Base-by-base conservation (phyloP, 2,888 invertebrate species). In the Acronicta leporina region DNA sequence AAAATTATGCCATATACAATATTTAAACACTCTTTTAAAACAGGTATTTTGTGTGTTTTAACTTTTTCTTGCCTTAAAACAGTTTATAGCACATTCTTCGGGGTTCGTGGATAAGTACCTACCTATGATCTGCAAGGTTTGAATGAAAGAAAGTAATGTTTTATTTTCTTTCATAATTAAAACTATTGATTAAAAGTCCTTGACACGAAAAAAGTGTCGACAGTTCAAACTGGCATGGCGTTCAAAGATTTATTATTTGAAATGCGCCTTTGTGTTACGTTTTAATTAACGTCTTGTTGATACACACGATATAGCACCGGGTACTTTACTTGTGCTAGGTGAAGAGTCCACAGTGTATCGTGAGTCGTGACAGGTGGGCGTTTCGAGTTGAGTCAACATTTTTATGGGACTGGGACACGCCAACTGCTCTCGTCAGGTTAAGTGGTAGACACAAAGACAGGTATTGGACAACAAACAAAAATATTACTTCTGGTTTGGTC, bases 391-490 rank as follows among this genome's bases (percentile, higher is more conserved):
- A 50, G 27, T 57, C 10, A n/a, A 57, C 42, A 74, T 74, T 71
- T 76, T 77, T 63, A 76, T 76, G 69, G 58, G 44, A 43, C 38
- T 46, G 0, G 7, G 38, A 65, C 76, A 76, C 64, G 77, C 61
- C 33, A 75, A n/a, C 10, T 16, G 40, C 27, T 68, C 46, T 63
- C 43, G 56, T 50, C 53, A 45, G 13, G 8, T 60, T 38, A 59
- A 10, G 61, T 0, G 1, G 25, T 27, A 50, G 43, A 30, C 44
- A 64, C 50, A 43, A 14, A 15, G 13, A 16, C n/a, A 27, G 40
- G 10, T 11, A 7, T 10, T 41, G 1, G 15, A 35, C 38, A 3
- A 38, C 7, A 38, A 38, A 38, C 13, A 38, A 13, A 5, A 20
- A 20, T 20, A 20, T 3, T 3, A 20, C 4, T 20, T 3, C 2